These are phyloP conservation scores for Xiphias gladius DNA, from an alignment of 2,113 vertebrate genomes.

Conservation along the genomic window DNA sequence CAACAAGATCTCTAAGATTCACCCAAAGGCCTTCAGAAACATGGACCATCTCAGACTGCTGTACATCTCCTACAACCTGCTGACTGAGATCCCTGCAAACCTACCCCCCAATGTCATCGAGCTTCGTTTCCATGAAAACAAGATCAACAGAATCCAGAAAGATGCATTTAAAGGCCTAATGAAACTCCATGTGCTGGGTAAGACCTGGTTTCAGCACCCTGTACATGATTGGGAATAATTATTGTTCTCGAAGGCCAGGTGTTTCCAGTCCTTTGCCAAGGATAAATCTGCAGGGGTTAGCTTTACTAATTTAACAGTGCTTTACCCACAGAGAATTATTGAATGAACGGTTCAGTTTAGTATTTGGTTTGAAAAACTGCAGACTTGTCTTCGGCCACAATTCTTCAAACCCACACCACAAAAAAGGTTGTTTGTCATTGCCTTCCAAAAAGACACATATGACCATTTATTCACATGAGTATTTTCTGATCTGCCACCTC, in stretches of 20 bases:
- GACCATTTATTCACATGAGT: not conserved
- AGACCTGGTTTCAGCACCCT: not conserved
- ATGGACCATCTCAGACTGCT: conserved; percentile 90
- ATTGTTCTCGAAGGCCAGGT: not conserved
- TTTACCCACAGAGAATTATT: not conserved
- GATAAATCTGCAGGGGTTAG: not conserved
- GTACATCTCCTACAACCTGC: conserved; percentile 94
- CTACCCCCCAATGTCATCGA: conserved; percentile 92
- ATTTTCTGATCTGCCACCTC: not conserved
- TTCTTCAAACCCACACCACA: not conserved
- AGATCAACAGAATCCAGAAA: conserved; percentile 91
- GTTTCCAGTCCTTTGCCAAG: not conserved
- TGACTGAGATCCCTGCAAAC: conserved; percentile 92
- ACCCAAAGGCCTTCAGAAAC: conserved; percentile 93
- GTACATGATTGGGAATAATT: not conserved
- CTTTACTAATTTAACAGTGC: not conserved
- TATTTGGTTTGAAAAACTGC: not conserved
- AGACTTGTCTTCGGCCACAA: not conserved
- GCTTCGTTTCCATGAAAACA: conserved; percentile 95
- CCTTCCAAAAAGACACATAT: not conserved
- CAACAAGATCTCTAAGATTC: conserved; percentile 94
- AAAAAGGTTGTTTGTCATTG: not conserved
- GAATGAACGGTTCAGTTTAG: not conserved
- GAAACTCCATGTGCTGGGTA: conserved; percentile 95
- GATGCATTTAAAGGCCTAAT: conserved; percentile 92